These are phyloP conservation scores for Paratilapia polleni DNA, from an alignment of 2,113 vertebrate species.

Conservation along the genomic window DNA sequence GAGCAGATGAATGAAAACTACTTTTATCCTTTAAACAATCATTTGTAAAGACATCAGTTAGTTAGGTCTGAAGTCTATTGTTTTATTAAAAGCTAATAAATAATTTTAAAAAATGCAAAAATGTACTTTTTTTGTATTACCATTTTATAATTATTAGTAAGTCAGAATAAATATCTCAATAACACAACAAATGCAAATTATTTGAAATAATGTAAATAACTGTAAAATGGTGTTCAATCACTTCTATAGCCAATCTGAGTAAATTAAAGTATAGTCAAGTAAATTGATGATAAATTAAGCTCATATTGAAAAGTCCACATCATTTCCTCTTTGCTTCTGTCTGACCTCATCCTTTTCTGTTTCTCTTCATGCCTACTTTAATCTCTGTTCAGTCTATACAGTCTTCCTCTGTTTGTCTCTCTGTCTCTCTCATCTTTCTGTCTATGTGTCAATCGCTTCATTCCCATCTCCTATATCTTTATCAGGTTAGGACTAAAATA, in stretches of 20 bases:
- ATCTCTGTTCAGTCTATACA: slow-evolving; percentile 15
- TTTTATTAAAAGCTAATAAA: not conserved
- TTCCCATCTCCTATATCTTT: slow-evolving; percentile 69
- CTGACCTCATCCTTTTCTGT: slow-evolving; percentile 30
- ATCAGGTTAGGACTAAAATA: slow-evolving; percentile 73
- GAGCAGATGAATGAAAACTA: slow-evolving; percentile 1
- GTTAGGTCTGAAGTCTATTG: not conserved
- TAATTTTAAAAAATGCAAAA: not conserved
- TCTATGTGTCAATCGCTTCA: slow-evolving; percentile 49
- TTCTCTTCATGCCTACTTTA: slow-evolving; percentile 19
- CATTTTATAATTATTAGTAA: not conserved
- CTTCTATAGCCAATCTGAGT: not conserved
- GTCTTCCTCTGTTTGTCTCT: slow-evolving; percentile 41
- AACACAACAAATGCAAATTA: not conserved
- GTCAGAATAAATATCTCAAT: not conserved
- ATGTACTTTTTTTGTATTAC: not conserved
- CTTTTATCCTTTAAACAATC: not conserved
- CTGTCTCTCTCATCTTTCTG: slow-evolving; percentile 18
- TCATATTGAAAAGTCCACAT: not conserved
- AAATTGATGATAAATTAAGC: not conserved
- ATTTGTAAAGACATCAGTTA: not conserved
- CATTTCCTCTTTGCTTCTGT: slow-evolving; percentile 19
- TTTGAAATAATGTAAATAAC: not conserved
- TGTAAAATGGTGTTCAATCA: not conserved
- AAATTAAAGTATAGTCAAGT: not conserved